A percentile compares a stretch with the other conserved stretches of the same genome.
phyloP scores from a whole-genome alignment of 2,888 invertebrate genomes.

The Polydrusus cervinus region DNA sequence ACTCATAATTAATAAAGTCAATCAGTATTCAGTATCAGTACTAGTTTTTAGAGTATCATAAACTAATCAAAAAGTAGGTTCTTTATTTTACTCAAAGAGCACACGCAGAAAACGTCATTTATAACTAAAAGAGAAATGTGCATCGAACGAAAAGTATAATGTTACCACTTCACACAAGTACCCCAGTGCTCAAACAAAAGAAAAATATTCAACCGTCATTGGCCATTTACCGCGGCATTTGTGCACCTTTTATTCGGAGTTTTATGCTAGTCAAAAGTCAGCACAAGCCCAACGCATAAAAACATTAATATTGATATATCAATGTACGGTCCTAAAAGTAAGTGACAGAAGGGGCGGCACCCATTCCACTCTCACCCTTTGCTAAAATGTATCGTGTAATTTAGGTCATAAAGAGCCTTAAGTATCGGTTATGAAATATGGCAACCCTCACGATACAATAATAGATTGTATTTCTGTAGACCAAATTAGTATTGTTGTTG shows the following conservation, averaged over 20 bases:
- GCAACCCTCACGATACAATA: constrained; percentile 65
- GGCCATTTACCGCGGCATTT: constrained; percentile 23
- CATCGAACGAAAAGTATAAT: constrained; percentile 31
- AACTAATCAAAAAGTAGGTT: no score
- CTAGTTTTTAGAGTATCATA: no score
- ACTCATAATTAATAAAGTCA: no score
- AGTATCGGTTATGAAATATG: constrained; percentile 67
- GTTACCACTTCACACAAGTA: constrained; percentile 39
- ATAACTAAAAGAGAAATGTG: not conserved
- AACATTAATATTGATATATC: constrained; percentile 66
- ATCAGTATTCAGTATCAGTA: no score
- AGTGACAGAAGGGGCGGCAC: constrained; percentile 61
- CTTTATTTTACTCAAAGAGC: no score
- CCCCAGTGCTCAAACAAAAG: constrained; percentile 16
- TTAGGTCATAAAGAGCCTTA: constrained; percentile 59
- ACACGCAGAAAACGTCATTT: not conserved
- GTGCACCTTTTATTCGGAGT: constrained; percentile 23
- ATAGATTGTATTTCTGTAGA: constrained; percentile 64
- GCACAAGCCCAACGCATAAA: constrained; percentile 40
- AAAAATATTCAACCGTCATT: constrained; percentile 34
- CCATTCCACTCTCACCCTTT: constrained; percentile 57
- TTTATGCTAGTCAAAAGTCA: constrained; percentile 42
- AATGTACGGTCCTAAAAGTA: constrained; percentile 61
- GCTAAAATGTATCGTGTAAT: constrained; percentile 64
- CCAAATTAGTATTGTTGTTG: constrained; percentile 69